phyloP scores from a whole-genome alignment of 1,140 invertebrate species.

The Formica exsecta region DNA sequence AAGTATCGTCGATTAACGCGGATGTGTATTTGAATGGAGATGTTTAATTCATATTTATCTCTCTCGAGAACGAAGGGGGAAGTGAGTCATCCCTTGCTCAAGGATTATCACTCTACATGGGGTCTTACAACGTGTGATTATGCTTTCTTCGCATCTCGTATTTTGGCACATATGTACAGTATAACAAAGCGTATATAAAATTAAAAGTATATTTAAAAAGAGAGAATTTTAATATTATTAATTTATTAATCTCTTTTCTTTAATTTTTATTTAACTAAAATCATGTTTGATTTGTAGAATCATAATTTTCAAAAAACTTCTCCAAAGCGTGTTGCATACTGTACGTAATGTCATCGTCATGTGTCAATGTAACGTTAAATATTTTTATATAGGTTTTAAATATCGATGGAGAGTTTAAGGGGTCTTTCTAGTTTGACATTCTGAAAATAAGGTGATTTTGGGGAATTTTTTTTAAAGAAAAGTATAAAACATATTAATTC shows the following conservation, averaged over 20 bases:
- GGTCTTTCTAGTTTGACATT: no score
- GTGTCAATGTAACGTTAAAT: not conserved
- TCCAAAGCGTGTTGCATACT: not conserved
- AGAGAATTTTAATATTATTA: not conserved
- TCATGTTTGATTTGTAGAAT: not conserved
- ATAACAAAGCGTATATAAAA: not conserved
- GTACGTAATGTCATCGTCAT: no score
- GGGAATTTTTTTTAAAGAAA: no score
- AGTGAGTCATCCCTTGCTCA: conserved; percentile 52
- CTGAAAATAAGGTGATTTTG: no score
- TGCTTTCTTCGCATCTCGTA: conserved; percentile 17
- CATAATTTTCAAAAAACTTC: not conserved
- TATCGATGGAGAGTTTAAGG: not conserved
- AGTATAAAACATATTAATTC: no score
- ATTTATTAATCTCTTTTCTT: not conserved
- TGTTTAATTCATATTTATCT: conserved; percentile 73
- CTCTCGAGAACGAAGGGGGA: conserved; percentile 52
- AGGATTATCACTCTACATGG: conserved; percentile 30
- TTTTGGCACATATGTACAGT: not conserved
- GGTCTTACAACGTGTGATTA: conserved; percentile 17
- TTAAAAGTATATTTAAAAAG: not conserved
- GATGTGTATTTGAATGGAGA: conserved; percentile 25
- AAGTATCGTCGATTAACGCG: conserved; percentile 55
- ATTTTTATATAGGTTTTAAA: not conserved
- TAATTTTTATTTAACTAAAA: not conserved